Evolutionary conservation across 1,140 invertebrate species (phyloP).

Genomic region (Drosophila littoralis): DNA sequence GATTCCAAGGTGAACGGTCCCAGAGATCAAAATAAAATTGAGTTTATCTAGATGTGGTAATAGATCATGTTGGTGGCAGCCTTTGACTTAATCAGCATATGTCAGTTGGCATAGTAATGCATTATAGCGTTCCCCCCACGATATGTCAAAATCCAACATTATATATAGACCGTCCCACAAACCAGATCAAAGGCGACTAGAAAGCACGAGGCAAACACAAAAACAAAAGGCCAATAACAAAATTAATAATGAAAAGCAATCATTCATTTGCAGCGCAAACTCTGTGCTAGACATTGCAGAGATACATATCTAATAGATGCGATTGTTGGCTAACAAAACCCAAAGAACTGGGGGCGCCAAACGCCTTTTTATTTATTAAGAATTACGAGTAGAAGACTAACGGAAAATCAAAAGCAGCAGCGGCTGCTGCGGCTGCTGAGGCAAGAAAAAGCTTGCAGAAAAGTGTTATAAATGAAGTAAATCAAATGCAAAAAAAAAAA

Average conservation of each 20-base stretch:
- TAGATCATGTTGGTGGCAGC: slow-evolving; percentile 9
- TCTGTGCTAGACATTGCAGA: slow-evolving; percentile 57
- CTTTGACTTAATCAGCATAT: not conserved
- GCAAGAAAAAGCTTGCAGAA: slow-evolving; percentile 64
- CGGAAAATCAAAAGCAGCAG: slow-evolving; percentile 29
- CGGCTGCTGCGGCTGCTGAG: not conserved
- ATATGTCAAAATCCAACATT: slow-evolving; percentile 8
- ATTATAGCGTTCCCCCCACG: slow-evolving; percentile 2
- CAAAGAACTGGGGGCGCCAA: slow-evolving; percentile 61
- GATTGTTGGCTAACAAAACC: slow-evolving; percentile 34
- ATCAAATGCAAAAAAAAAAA: slow-evolving; percentile 53
- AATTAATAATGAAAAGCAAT: slow-evolving; percentile 53
- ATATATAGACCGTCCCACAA: slow-evolving; percentile 14
- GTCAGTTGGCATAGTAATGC: slow-evolving; percentile 12
- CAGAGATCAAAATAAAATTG: not conserved
- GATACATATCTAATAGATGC: slow-evolving; percentile 63
- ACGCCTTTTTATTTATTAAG: slow-evolving; percentile 47
- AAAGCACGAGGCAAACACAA: slow-evolving; percentile 41
- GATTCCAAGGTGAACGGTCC: not conserved
- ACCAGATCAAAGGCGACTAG: slow-evolving; percentile 48
- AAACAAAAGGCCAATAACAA: slow-evolving; percentile 1
- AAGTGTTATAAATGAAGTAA: slow-evolving; percentile 69
- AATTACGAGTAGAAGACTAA: slow-evolving; percentile 55
- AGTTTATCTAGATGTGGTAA: slow-evolving; percentile 13
- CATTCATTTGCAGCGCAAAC: slow-evolving; percentile 61